Conservation (phyloP, 2,888 invertebrate genomes). For the Cybosia mesomella region DNA sequence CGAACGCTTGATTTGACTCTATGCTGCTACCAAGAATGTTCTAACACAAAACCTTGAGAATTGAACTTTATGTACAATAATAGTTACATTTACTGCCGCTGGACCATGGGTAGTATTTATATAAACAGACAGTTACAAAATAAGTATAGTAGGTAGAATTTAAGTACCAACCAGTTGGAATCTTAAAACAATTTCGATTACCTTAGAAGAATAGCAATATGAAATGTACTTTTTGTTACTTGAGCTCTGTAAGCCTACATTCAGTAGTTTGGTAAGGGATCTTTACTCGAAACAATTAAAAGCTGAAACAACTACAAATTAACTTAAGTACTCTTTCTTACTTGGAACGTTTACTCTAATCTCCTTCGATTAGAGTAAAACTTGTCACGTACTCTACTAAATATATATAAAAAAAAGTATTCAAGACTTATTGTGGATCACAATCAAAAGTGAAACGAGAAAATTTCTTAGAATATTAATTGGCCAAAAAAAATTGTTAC, state of each 20-base stretch:
- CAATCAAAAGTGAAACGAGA: background rate
- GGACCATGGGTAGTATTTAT: too few species aligned
- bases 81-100: too few species aligned
- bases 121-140: too few species aligned
- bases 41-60: too few species aligned
- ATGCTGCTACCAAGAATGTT: background rate
- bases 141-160: background rate
- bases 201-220: background rate
- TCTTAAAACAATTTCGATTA: background rate
- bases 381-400: background rate
- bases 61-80: too few species aligned
- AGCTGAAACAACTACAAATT: constrained; percentile 34
- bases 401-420: background rate
- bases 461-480: background rate
- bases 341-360: constrained; percentile 25
- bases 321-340: constrained; percentile 38
- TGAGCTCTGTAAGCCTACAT: constrained; percentile 20
- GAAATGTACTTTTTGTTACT: background rate
- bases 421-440: background rate
- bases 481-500: too few species aligned
- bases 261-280: constrained; percentile 26
- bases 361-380: constrained; percentile 5
- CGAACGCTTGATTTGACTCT: background rate
- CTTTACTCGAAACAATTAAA: constrained; percentile 33
- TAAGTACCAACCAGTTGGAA: background rate